Conservation (phyloP, 2,888 invertebrate genomes). For the Margaritifera margaritifera region DNA sequence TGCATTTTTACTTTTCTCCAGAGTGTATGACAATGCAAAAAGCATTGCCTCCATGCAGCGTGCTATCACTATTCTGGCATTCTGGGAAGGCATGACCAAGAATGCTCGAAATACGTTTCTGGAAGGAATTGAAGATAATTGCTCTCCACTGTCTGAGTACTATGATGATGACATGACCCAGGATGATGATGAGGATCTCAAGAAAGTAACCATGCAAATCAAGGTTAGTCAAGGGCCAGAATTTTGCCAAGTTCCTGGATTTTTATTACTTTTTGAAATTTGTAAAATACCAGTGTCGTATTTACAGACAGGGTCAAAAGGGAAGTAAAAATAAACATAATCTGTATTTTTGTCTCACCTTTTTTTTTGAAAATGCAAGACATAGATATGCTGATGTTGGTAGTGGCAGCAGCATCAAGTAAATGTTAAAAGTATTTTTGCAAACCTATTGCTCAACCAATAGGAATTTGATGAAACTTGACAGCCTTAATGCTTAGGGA, state of each 20-base stretch:
- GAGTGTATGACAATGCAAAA: conserved; percentile 72
- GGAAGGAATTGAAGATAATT: conserved; percentile 45
- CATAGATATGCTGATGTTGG: too few species aligned
- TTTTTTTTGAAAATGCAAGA: too few species aligned
- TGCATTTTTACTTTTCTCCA: conserved; percentile 31
- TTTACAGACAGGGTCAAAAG: too few species aligned
- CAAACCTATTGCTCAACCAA: too few species aligned
- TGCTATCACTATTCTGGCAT: conserved; percentile 64
- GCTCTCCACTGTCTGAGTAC: conserved; percentile 59
- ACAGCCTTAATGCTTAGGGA: too few species aligned
- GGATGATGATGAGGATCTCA: conserved; percentile 60
- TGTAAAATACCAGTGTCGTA: not conserved
- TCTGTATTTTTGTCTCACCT: too few species aligned
- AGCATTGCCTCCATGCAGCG: conserved; percentile 72
- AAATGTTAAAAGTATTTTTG: too few species aligned
- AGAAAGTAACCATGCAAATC: conserved; percentile 70
- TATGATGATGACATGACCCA: conserved; percentile 70
- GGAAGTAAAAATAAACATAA: too few species aligned
- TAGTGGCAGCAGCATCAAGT: too few species aligned
- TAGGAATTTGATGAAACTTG: too few species aligned
- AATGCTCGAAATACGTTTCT: conserved; percentile 54
- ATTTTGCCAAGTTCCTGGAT: not conserved
- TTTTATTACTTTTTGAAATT: not conserved
- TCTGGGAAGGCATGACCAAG: conserved; percentile 64
- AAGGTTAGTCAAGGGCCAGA: conserved; percentile 51